Evolutionary conservation across 2,797 vertebrate species (phyloP), one percentile per base, ranked within the genome.

Genomic region (Loris lydekkerianus): DNA sequence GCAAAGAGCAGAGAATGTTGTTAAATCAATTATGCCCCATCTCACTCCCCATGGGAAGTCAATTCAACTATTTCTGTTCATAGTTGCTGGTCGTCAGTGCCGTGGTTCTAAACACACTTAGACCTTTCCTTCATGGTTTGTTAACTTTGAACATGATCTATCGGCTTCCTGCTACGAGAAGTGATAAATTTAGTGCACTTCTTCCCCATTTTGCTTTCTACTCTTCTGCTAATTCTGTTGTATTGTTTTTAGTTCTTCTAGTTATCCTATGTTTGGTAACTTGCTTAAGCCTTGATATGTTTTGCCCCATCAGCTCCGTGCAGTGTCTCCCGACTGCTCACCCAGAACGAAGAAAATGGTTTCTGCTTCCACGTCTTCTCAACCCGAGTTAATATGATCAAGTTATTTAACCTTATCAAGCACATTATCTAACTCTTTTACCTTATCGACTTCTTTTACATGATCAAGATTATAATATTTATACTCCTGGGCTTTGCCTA

Each of bases 151-250:
- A 20, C 53, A 3, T 34, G 8, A 23, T 85, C 56, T 65, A 10
- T 76, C 15, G 81, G 72, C 86, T 93, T 82, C 43, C 69, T 70
- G 81, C 61, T 61, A 0, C 25, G 31, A 86, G 70, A 53, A 17
- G 18, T 5, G 56, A 31, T 49, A 46, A 1, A 5, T 58, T 76
- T 43, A 40, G 82, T 23, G 11, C 0, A 13, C 15, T 40, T 61
- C 20, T 61, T n/a, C 8, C 11, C 21, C 5, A 0, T 17, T 20
- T 0, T 1, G 21, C 21, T 4, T 72, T 60, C 40, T 3, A 6
- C 84, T 29, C 17, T 58, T 61, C 58, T 73, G 29, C 56, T 73
- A 29, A 37, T 29, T 77, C 43, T 69, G 40, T 56, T 49, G 17
- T 3, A 27, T 15, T 70, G 18, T 40, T 70, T 37, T 70, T 40